A percentile compares a stretch with the other conserved stretches of the same genome.
Evolutionary conservation across 2,888 invertebrate genomes (phyloP).

Genomic region (Actias luna): DNA sequence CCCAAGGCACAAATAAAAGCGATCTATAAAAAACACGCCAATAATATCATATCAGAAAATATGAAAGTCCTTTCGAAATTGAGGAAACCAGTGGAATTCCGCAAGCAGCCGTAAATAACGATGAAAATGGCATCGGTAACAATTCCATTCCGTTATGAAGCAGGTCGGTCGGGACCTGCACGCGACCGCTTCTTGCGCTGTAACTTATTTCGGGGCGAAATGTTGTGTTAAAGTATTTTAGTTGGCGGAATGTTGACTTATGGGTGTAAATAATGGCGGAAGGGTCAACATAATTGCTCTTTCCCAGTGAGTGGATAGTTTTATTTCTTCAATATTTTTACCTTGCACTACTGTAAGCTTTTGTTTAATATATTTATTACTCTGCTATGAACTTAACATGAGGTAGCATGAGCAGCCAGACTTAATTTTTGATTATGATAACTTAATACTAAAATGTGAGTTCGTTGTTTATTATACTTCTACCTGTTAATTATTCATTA

Average conservation of each 20-base stretch:
- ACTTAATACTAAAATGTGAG: no score
- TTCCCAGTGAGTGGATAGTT: neutral
- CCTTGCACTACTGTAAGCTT: neutral
- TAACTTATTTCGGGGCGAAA: constrained; percentile 5
- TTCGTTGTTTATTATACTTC: no score
- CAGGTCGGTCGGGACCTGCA: neutral
- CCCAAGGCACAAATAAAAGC: neutral
- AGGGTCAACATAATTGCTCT: neutral
- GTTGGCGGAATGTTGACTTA: constrained; percentile 1
- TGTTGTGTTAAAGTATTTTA: constrained; percentile 7
- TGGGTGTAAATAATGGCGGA: neutral
- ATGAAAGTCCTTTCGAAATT: neutral
- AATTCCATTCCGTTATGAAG: neutral
- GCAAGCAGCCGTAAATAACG: constrained; percentile 4
- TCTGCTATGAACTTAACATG: no score
- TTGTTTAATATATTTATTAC: neutral
- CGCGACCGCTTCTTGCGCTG: neutral
- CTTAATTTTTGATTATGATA: no score
- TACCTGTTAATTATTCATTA: no score
- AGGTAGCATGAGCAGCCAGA: no score
- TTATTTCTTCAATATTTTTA: neutral
- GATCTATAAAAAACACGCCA: neutral
- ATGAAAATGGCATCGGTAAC: constrained; percentile 5
- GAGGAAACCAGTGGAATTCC: neutral
- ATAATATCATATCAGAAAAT: neutral